These are phyloP conservation scores for Eilema caniola DNA, from an alignment of 2,888 invertebrate species.

Conservation along the genomic window DNA sequence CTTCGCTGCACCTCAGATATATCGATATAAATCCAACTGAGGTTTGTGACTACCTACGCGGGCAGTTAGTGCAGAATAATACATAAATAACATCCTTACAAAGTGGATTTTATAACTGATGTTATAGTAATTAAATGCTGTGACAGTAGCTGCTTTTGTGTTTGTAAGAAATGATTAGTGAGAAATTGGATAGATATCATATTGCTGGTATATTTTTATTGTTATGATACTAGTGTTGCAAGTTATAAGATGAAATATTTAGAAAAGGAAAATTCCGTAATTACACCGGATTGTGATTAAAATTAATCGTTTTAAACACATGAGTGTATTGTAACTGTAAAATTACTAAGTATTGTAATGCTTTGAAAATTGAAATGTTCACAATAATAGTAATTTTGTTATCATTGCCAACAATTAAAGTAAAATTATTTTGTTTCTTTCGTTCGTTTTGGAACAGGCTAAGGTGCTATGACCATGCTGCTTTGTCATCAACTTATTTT, in stretches of 20 bases:
- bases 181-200: not conserved
- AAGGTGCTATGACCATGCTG: too few species aligned
- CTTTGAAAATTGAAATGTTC: too few species aligned
- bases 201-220: not conserved
- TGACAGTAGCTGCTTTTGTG: conserved; percentile 3
- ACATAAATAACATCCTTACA: conserved; percentile 48
- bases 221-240: not conserved
- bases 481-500: too few species aligned
- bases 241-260: not conserved
- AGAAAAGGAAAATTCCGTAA: not conserved
- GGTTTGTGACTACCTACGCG: conserved; percentile 36
- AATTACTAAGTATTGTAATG: not conserved
- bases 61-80: conserved; percentile 54
- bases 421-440: too few species aligned
- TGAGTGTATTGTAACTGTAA: not conserved
- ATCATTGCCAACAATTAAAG: too few species aligned
- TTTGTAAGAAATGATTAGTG: conserved; percentile 2
- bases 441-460: too few species aligned
- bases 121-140: conserved; percentile 30
- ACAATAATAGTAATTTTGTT: too few species aligned
- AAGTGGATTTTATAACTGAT: conserved; percentile 40
- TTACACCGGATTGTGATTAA: not conserved
- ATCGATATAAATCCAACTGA: conserved; percentile 65
- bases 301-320: too few species aligned
- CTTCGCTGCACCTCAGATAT: conserved; percentile 53